A percentile compares a stretch with the other conserved stretches of the same genome.
Conservation (phyloP, 2,797 vertebrate genomes). For the Sarcoramphus papa region DNA sequence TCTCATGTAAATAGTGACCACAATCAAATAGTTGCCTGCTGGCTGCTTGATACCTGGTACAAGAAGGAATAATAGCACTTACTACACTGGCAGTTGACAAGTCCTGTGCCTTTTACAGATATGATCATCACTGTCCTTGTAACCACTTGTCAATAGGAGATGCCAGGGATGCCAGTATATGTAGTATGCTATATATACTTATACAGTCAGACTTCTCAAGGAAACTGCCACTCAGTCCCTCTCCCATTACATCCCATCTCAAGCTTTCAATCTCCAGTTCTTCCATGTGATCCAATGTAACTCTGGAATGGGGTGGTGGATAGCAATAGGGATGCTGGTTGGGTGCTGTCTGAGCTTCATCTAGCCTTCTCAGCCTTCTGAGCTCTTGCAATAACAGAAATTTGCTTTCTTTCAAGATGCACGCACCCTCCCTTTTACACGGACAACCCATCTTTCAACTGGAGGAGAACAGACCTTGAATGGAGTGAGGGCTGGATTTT, state of each 20-base stretch:
- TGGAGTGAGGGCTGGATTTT: background rate
- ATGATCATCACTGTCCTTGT: accelerated
- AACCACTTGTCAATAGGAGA: accelerated
- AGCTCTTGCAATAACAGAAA: background rate
- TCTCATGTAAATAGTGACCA: background rate
- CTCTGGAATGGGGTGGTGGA: background rate
- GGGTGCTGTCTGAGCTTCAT: background rate
- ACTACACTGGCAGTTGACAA: background rate
- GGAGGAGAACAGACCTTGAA: background rate
- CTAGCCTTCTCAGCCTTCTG: background rate
- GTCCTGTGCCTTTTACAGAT: background rate
- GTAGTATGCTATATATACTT: accelerated
- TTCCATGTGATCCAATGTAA: accelerated
- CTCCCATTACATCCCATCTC: background rate
- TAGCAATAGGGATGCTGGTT: background rate
- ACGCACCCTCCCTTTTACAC: accelerated
- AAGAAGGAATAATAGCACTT: background rate
- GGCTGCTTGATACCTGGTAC: background rate
- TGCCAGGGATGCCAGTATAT: no score
- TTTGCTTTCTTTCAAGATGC: background rate
- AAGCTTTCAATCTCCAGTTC: accelerated
- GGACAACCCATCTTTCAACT: background rate
- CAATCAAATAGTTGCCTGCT: background rate
- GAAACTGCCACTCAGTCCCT: background rate
- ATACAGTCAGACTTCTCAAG: background rate